Base-by-base conservation (phyloP, 1,140 invertebrate genomes). In the Drosophila truncata region DNA sequence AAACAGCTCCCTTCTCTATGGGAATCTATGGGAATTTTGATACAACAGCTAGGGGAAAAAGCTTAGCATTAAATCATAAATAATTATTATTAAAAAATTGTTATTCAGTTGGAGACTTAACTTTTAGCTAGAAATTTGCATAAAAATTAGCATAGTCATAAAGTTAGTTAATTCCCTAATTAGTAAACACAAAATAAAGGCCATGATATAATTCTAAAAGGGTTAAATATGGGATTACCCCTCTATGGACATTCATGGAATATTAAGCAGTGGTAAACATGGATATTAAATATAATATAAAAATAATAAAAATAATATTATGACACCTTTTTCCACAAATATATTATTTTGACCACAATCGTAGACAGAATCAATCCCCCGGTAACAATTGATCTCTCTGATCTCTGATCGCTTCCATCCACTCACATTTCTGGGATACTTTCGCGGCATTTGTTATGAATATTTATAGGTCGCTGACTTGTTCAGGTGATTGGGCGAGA, bases 391-490 rank as follows among this genome's bases (percentile, higher is more conserved):
- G 67, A 71, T 58, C 49, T 70, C 41, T 23, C 57, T 29, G 67
- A 71, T 70, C 49, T 71, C 42, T n/a, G 66, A 52, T 52, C 49
- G 29, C n/a, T 6, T 10, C 37, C 37, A 69, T 57, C 55, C 35
- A 54, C 13, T 46, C 46, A 33, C 65, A 71, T 71, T 49, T n/a
- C 66, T 72, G 69, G 25, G 69, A 72, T 60, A 60, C 67, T 72
- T 72, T 72, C 44, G 44, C 52, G 69, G 66, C 44, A 57, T 39
- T 60, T 14, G n/a, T 29, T 67, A 77, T 77, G 63, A 78, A 78
- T 78, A 78, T 78, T 78, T 77, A 78, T 78, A 60, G 54, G 66
- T 72, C 52, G 69, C 42, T 72, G 66, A 69, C 67, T 71, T 57
- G 69, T 72, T 31, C 54, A 72, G 69, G 69, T 35, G 65, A 71